Percentiles rank a stretch among this genome's conserved stretches.
Evolutionary conservation across 2,797 vertebrate genomes (phyloP).

Genomic region (Schizopygopsis malacanthus): DNA sequence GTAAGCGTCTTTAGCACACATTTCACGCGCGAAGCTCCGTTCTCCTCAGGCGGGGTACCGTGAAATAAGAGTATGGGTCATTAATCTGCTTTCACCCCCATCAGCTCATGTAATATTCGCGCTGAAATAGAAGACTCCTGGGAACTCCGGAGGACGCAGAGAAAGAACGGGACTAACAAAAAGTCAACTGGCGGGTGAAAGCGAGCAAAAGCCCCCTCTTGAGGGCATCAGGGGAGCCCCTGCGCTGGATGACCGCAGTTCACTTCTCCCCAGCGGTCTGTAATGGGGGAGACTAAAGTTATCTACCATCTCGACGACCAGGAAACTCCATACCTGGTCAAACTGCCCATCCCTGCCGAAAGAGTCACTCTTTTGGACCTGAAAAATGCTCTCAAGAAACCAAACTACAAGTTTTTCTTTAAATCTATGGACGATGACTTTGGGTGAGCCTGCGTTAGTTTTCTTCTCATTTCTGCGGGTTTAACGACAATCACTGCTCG

Average conservation of each 20-base stretch:
- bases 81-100: not conserved
- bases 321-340: slow-evolving; percentile 98
- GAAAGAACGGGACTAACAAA: slow-evolving; percentile 31
- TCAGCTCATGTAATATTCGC: slow-evolving; percentile 23
- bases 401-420: slow-evolving; percentile 98
- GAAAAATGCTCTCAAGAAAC: slow-evolving; percentile 95
- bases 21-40: not conserved
- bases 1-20: not conserved
- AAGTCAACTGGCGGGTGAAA: slow-evolving; percentile 38
- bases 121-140: slow-evolving; percentile 50
- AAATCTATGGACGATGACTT: slow-evolving; percentile 99
- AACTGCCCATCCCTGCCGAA: slow-evolving; percentile 91
- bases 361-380: slow-evolving; percentile 95
- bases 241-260: slow-evolving; percentile 80
- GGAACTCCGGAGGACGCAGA: slow-evolving; percentile 47
- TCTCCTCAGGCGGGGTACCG: not conserved
- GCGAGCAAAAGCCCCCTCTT: slow-evolving; percentile 77
- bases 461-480: not conserved
- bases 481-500: not conserved
- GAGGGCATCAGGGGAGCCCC: slow-evolving; percentile 77
- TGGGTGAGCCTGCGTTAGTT: slow-evolving; percentile 80
- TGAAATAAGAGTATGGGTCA: not conserved
- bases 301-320: slow-evolving; percentile 99
- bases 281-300: slow-evolving; percentile 98
- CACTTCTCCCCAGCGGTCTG: slow-evolving; percentile 74